Conservation (phyloP, 1,140 invertebrate species). For the Hydropsyche tenuis region DNA sequence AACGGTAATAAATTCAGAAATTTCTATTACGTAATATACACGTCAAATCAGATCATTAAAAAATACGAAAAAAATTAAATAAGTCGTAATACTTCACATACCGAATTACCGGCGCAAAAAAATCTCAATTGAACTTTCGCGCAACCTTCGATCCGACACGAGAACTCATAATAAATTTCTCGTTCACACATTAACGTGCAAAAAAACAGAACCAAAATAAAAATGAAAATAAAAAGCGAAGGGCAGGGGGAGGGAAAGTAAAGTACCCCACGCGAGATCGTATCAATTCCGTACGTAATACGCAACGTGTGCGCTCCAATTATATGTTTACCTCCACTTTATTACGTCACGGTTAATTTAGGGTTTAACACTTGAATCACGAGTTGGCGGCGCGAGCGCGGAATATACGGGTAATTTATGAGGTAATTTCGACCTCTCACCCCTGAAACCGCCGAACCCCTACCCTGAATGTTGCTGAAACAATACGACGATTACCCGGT, state of each 20-base stretch:
- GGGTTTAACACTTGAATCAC: slow-evolving; percentile 37
- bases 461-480: too few relatives aligned
- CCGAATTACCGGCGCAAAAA: not conserved
- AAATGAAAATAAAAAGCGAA: not conserved
- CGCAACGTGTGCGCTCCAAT: slow-evolving; percentile 23
- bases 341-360: slow-evolving; percentile 36
- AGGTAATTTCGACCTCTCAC: not conserved
- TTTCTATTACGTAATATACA: too few relatives aligned
- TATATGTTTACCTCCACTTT: slow-evolving; percentile 36
- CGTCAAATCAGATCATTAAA: too few relatives aligned
- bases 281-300: not conserved
- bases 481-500: not conserved
- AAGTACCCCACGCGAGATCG: slow-evolving; percentile 11
- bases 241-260: not conserved
- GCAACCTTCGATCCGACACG: not conserved
- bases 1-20: too few relatives aligned
- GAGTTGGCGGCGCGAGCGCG: not conserved
- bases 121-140: not conserved
- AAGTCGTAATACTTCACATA: too few relatives aligned
- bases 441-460: too few relatives aligned
- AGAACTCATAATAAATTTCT: slow-evolving; percentile 15
- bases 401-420: slow-evolving; percentile 28
- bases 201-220: not conserved
- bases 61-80: too few relatives aligned
- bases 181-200: slow-evolving; percentile 7